Percentiles rank a stretch among this genome's conserved stretches.
phyloP scores from a whole-genome alignment of 2,797 vertebrate species.

The Calcarius lapponicus region DNA sequence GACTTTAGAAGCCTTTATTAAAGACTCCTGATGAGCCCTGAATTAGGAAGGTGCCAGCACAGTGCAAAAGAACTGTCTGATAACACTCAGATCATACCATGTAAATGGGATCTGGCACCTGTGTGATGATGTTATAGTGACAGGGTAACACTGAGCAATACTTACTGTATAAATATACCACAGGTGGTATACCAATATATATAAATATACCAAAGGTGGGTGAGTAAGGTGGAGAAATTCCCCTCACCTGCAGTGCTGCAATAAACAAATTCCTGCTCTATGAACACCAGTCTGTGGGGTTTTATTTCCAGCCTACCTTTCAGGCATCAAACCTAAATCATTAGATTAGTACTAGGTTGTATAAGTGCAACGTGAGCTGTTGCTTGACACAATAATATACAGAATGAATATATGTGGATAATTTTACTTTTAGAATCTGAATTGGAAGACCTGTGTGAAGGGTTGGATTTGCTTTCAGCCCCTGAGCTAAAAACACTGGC shows the following conservation, averaged over 20 bases:
- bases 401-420: neutral
- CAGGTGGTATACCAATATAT: too few species aligned
- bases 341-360: neutral
- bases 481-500: slow-evolving; percentile 89
- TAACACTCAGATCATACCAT: neutral
- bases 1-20: neutral
- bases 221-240: neutral
- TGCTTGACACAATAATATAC: neutral
- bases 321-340: accelerated
- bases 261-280: neutral
- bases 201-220: too few species aligned
- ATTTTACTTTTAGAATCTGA: slow-evolving; percentile 80
- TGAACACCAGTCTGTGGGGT: neutral
- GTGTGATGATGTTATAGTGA: neutral
- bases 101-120: neutral
- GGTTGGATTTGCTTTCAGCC: slow-evolving; percentile 88
- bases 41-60: neutral
- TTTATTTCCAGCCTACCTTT: neutral
- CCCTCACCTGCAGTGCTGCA: neutral
- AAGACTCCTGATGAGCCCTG: accelerated
- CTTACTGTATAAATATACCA: neutral
- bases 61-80: neutral
- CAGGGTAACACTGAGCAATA: neutral
- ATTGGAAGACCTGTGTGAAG: slow-evolving; percentile 86
- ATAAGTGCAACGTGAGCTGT: neutral